Evolutionary conservation across 1,140 invertebrate species (phyloP), one percentile per base, ranked within the genome.

Genomic region (Zaprionus ornatus): DNA sequence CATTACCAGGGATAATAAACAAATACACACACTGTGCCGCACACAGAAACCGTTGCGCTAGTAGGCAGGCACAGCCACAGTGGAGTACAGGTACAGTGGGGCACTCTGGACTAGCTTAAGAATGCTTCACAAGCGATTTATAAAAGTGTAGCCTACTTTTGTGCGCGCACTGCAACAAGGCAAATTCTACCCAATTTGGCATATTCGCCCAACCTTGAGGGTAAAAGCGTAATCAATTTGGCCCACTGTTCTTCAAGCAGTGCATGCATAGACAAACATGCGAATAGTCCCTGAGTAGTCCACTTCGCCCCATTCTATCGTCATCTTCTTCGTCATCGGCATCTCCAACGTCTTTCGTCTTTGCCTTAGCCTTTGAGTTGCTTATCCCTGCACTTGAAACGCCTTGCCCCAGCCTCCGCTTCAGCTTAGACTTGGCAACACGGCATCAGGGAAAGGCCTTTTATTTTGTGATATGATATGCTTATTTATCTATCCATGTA

Each of bases 1-100:
- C 82, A 90, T 85, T 84, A 90, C 75, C 69, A 80, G 74, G 82
- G 86, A 90, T 90, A 90, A 90, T 81, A 85, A 77, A 82, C 85
- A 90, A 76, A 81, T 79, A 85, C 73, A 78, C 73, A 74, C 61
- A 48, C 63, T 32, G 29, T 9, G 29, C 9, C 29, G 65, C 35
- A 48, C 25, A 54, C 50, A 52, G 10, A 61, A 25, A 61, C n/a
- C 56, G 19, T 21, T 21, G n/a, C 19, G 15, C 23, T 21, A 50
- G 45, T 50, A 50, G 48, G 57, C 45, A 55, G 59, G 29, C 32
- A 54, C 35, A 62, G 23, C 48, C 59, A 62, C 54, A 66, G 62
- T 63, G 61, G 27, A 21, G 12, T 32, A 32, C 35, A 32, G 9
- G 2, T 6, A 66, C 63, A 66, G 63, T 66, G 63, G 35, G 23